Base-by-base conservation (phyloP, 2,113 vertebrate species). In the Pomatorhinus ruficollis region DNA sequence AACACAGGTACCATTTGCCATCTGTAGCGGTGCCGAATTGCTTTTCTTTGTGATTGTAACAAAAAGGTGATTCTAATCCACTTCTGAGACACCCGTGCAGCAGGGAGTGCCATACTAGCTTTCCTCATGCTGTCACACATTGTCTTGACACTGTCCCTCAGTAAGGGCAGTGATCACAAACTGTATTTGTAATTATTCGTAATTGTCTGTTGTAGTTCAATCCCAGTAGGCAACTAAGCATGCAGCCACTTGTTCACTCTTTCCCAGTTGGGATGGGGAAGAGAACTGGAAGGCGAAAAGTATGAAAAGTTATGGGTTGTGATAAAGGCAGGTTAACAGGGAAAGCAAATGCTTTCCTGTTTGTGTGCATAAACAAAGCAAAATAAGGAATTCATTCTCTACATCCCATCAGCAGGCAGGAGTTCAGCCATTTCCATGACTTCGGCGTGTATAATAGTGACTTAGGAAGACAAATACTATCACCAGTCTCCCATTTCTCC, bases 1-100 rank as follows among this genome's bases (percentile, higher is more conserved):
- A 24, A 84, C 93, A 5, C 97, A 98, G 98, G 98, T 98, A 97
- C 44, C 53, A 15, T 30, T 37, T 64, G 53, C 59, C 10, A 22
- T 75, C n/a, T 72, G 54, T 21, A 39, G 47, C 2, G 1, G 20
- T 50, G 40, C 66, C 40, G 60, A 70, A 23, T n/a, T 79, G 19
- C 8, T 57, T 88, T 94, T 74, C 25, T 90, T 70, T 89, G 71
- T 25, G 25, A 49, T 49, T 2, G 1, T 71, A 76, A 39, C 10
- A 39, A n/a, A 71, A 49, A 30, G 6, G 7, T 68, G 2, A 64
- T 54, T 52, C 7, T 50, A 61, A 33, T 33, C 21, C 27, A 6
- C 19, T 83, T 90, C 16, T 76, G 54, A 37, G 23, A 5, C 8
- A 61, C 53, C 33, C 39, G 45, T 21, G 21, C 9, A 9, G 27